Conservation (phyloP, 2,113 vertebrate species). For the Canis aureus region DNA sequence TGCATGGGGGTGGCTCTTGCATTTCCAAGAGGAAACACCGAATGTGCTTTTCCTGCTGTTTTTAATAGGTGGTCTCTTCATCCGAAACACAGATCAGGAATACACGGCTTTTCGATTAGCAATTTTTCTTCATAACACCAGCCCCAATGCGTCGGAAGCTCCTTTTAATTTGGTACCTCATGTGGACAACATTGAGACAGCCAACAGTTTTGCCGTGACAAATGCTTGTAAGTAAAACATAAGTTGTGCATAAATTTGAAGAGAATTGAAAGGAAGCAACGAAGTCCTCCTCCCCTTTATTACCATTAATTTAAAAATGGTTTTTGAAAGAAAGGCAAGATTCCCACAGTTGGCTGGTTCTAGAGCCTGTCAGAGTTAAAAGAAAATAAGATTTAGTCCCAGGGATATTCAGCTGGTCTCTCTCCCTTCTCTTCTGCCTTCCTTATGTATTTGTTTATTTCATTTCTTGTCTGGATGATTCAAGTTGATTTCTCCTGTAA, state of each 20-base stretch:
- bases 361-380: constrained; percentile 62
- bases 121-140: constrained; percentile 99
- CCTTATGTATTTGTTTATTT: background rate
- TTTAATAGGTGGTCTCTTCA: constrained; percentile 97
- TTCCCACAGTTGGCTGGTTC: background rate
- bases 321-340: constrained; percentile 41
- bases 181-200: constrained; percentile 99
- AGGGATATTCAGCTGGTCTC: constrained; percentile 65
- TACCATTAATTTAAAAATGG: background rate
- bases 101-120: constrained; percentile 99
- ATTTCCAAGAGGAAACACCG: constrained; percentile 79
- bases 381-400: constrained; percentile 72
- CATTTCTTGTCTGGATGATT: background rate
- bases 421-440: constrained; percentile 53
- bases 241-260: constrained; percentile 77
- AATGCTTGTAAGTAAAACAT: constrained; percentile 97
- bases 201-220: constrained; percentile 99
- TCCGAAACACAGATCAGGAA: constrained; percentile 99
- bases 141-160: constrained; percentile 98
- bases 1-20: constrained; percentile 32
- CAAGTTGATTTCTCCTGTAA: constrained; percentile 73
- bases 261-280: constrained; percentile 51
- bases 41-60: constrained; percentile 66
- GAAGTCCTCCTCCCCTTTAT: background rate
- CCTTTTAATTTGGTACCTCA: constrained; percentile 99